Base-by-base conservation (phyloP, 2,797 vertebrate genomes). In the Sebastiscus albofasciatus region DNA sequence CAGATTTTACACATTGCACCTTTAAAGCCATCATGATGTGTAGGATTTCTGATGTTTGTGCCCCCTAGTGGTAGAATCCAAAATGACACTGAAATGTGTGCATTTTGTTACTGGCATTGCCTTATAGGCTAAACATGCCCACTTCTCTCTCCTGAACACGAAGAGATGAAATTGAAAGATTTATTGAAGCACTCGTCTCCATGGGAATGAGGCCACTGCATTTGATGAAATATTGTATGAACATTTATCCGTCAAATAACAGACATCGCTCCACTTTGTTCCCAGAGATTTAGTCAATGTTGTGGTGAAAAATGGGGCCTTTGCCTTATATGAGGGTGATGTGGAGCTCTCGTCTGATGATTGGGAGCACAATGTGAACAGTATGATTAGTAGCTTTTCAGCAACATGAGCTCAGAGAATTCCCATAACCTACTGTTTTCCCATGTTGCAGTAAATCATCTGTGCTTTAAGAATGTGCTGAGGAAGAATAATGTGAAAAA, bases 401-500 rank as follows among this genome's bases (percentile, higher is more conserved):
- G 26, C 6, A 64, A 52, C 58, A 33, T 12, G 14, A 68, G 54
- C 31, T 76, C 31, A 68, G 54, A 58, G 62, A 70, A 76, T 74
- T 82, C 72, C 65, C 72, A 80, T 20, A 72, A 77, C 29, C 42
- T 76, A 22, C 16, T 46, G 24, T 79, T 77, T 69, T 13, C 55
- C 36, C 61, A 72, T 8, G 68, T 49, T 60, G 78, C 42, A 67
- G 39, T 80, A 78, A 89, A 76, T 86, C 29, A 79, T 68, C 24
- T 52, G 20, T 29, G 6, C 6, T 73, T 54, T 27, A 31, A 58
- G 8, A 24, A 2, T 39, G 16, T 49, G 24, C 36, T 26, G 20
- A 70, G 10, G 12, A 55, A 26, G 46, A 89, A 60, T 74, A 49
- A 84, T 69, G 77, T 73, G 77, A 60, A 22, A 77, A 77, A 10